Percentiles rank a stretch among this genome's conserved stretches.
These are phyloP conservation scores for Seira sanloemensis DNA, from an alignment of 2,888 invertebrate species.

Conservation along the genomic window DNA sequence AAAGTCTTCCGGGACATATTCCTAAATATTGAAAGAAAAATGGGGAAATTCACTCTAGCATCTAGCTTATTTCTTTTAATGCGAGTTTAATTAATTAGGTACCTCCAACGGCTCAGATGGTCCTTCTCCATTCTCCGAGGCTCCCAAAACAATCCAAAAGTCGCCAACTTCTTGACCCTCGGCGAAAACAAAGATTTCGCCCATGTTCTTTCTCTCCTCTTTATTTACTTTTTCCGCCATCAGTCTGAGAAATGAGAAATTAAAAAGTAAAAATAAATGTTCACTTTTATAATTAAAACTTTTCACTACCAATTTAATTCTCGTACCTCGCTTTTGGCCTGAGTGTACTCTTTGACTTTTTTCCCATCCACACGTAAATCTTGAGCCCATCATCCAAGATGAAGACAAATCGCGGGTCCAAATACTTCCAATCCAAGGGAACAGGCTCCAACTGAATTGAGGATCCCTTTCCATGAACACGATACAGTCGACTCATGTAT, in stretches of 20 bases:
- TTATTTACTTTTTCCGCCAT: slow-evolving; percentile 99
- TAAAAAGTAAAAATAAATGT: background rate
- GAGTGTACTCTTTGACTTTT: slow-evolving; percentile 89
- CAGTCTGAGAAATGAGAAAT: slow-evolving; percentile 78
- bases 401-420: slow-evolving; percentile 95
- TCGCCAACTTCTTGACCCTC: slow-evolving; percentile 89
- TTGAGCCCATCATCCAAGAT: slow-evolving; percentile 90
- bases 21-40: slow-evolving; percentile 76
- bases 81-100: slow-evolving; percentile 71
- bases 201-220: slow-evolving; percentile 96
- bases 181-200: slow-evolving; percentile 89
- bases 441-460: slow-evolving; percentile 92
- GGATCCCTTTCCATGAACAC: slow-evolving; percentile 92
- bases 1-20: slow-evolving; percentile 84
- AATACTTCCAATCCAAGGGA: slow-evolving; percentile 81
- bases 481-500: slow-evolving; percentile 88
- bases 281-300: background rate
- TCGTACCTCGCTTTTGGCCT: slow-evolving; percentile 85
- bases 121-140: slow-evolving; percentile 78
- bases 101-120: slow-evolving; percentile 77
- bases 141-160: slow-evolving; percentile 87
- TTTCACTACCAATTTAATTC: too few relatives aligned
- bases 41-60: too few relatives aligned
- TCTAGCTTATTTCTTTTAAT: too few relatives aligned
- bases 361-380: slow-evolving; percentile 95